A percentile compares a stretch with the other conserved stretches of the same genome.
Evolutionary conservation across 1,140 invertebrate species (phyloP).

Genomic region (Bactericera cockerelli): DNA sequence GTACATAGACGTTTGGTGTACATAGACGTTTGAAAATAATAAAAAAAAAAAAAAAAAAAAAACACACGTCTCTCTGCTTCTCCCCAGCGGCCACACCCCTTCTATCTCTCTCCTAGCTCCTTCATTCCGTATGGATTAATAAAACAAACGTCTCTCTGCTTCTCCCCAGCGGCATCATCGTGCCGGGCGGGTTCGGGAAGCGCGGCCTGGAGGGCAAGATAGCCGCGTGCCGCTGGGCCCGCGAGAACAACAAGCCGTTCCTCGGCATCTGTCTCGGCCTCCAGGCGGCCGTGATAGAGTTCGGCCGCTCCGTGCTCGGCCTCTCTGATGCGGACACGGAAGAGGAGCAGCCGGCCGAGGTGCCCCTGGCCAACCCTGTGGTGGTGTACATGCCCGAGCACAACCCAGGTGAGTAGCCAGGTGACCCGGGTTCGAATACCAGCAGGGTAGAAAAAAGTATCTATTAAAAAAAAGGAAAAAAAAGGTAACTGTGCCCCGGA

Average conservation of each 20-base stretch:
- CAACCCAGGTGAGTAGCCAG: constrained; percentile 34
- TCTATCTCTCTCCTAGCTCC: too few relatives aligned
- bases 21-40: too few relatives aligned
- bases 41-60: too few relatives aligned
- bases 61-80: too few relatives aligned
- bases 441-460: too few relatives aligned
- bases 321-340: constrained; percentile 60
- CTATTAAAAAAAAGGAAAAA: too few relatives aligned
- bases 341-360: constrained; percentile 28
- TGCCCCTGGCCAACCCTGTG: constrained; percentile 52
- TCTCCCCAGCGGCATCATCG: constrained; percentile 68
- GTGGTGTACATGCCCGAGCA: constrained; percentile 99
- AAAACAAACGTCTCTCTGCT: too few relatives aligned
- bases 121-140: too few relatives aligned
- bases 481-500: too few relatives aligned
- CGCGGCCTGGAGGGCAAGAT: constrained; percentile 95
- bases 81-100: too few relatives aligned
- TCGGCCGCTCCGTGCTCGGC: constrained; percentile 69
- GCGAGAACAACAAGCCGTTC: constrained; percentile 76
- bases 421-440: too few relatives aligned
- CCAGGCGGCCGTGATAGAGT: constrained; percentile 95
- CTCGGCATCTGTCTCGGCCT: constrained; percentile 93
- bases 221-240: constrained; percentile 80
- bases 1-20: too few relatives aligned
- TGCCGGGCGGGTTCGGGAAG: constrained; percentile 93